Evolutionary conservation across 92 coral and sea anemone species (phyloP), one percentile per base, ranked within the genome.

Genomic region (Umimayanthus chanpuru): DNA sequence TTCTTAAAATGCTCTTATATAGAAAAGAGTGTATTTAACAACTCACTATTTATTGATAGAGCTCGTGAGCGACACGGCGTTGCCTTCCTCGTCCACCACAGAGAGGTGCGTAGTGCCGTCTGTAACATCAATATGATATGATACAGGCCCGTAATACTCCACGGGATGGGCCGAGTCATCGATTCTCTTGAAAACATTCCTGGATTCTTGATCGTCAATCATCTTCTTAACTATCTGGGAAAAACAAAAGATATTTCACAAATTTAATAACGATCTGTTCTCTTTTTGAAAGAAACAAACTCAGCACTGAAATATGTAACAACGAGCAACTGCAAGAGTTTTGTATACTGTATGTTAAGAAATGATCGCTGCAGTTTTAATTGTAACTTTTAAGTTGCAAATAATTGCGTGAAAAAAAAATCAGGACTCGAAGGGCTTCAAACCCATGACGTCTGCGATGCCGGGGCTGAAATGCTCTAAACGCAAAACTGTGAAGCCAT

Each of bases 1-100:
- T 32, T 32, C 36, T 32, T 0, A 32, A 32, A 32, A 32, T 0
- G 36, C 2, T 32, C 36, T 32, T 32, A 32, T 32, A 32, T 32
- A 32, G 36, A 2, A 32, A 32, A 32, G 36, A 32, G 36, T 32
- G 36, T 32, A 32, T 32, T 32, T 32, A 32, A 32, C 36, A 41
- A 79, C 98, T 91, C 78, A 95, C 98, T 95, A 95, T 89, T 95
- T 95, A 70, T 95, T 95, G 49, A 95, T 95, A 50, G 98, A 95
- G 26, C 93, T 95, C 28, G 98, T 95, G 36, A 93, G 93, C 68
- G 98, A 88, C 20, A 95, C 98, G 15, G 96, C 98, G 66, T 92
- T 93, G 71, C 98, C 98, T 2, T 93, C 98, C 58, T 88, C 71
- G 68, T 95, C 98, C 30, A 95, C 82, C 36, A 95, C 89, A 26